Percentiles rank a stretch among this genome's conserved stretches.
Conservation (phyloP, 2,888 invertebrate species). For the Dimorphilus gyrociliatus region DNA sequence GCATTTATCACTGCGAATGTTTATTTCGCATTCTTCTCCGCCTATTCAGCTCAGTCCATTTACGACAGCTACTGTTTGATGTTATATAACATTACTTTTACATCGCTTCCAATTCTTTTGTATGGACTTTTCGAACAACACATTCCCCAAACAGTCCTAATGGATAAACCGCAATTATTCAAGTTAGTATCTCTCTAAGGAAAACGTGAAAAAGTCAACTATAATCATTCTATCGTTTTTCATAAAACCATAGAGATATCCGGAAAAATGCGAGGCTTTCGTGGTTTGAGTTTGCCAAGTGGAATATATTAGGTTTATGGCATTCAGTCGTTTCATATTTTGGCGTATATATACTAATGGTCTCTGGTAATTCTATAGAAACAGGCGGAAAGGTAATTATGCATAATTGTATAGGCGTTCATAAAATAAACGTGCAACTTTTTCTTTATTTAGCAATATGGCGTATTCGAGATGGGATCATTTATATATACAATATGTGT, state of each 20-base stretch:
- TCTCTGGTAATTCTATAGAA: conserved; percentile 14
- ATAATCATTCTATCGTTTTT: conserved; percentile 2
- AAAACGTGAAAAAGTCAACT: too few relatives aligned
- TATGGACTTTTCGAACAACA: conserved; percentile 60
- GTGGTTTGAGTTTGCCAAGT: conserved; percentile 41
- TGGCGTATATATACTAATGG: conserved; percentile 21
- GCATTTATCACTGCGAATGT: conserved; percentile 51
- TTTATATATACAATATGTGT: conserved; percentile 17
- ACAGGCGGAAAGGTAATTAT: conserved; percentile 19
- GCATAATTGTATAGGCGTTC: background rate
- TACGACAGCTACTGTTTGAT: conserved; percentile 60
- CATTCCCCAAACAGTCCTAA: conserved; percentile 43
- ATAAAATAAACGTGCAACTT: conserved; percentile 3
- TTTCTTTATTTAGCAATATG: conserved; percentile 17
- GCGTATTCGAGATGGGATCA: conserved; percentile 18
- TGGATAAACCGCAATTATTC: conserved; percentile 53
- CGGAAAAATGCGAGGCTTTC: conserved; percentile 4
- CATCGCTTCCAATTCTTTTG: conserved; percentile 54
- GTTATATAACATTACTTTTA: conserved; percentile 57
- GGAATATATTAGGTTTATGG: conserved; percentile 34
- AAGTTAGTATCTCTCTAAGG: too few relatives aligned
- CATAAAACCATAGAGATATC: conserved; percentile 4
- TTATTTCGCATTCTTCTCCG: conserved; percentile 39
- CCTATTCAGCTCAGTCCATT: conserved; percentile 44
- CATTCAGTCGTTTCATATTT: conserved; percentile 33